Percentiles rank a stretch among this genome's conserved stretches.
Evolutionary conservation across 2,113 vertebrate species (phyloP).

Genomic region (Lepus americanus): DNA sequence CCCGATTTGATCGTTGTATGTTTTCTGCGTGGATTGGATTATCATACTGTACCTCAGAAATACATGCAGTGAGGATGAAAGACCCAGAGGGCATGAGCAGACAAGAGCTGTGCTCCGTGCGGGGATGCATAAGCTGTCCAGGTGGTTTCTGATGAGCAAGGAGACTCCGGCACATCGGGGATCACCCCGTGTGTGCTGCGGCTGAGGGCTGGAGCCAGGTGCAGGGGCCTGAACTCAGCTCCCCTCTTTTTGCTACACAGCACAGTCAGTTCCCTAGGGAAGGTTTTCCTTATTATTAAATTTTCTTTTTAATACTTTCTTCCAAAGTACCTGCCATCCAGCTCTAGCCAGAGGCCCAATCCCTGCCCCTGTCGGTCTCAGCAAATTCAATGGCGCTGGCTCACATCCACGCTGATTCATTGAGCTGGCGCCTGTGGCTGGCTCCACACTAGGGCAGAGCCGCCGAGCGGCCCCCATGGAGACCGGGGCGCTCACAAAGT

Average conservation of each 20-base stretch:
- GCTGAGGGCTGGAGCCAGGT: too few species aligned
- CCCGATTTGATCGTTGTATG: too few species aligned
- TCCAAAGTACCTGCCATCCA: not conserved
- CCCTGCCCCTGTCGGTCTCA: not conserved
- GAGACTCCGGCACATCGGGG: not conserved
- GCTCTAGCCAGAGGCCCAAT: not conserved
- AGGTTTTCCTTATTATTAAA: not conserved
- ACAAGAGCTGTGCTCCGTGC: too few species aligned
- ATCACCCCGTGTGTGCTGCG: not conserved
- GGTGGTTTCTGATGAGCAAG: not conserved
- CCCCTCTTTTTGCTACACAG: not conserved
- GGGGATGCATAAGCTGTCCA: not conserved
- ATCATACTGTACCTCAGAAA: too few species aligned
- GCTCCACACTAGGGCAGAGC: not conserved
- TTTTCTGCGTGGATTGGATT: too few species aligned
- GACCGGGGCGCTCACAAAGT: not conserved
- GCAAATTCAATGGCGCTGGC: not conserved
- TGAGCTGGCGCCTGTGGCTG: not conserved
- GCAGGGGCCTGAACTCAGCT: rapidly evolving
- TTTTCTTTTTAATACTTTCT: not conserved
- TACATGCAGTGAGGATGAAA: too few species aligned
- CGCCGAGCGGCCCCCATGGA: not conserved
- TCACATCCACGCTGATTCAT: not conserved
- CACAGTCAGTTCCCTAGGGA: not conserved
- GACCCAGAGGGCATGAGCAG: too few species aligned